phyloP scores from a whole-genome alignment of 2,888 invertebrate genomes.

The Tetheella fluctuosa region DNA sequence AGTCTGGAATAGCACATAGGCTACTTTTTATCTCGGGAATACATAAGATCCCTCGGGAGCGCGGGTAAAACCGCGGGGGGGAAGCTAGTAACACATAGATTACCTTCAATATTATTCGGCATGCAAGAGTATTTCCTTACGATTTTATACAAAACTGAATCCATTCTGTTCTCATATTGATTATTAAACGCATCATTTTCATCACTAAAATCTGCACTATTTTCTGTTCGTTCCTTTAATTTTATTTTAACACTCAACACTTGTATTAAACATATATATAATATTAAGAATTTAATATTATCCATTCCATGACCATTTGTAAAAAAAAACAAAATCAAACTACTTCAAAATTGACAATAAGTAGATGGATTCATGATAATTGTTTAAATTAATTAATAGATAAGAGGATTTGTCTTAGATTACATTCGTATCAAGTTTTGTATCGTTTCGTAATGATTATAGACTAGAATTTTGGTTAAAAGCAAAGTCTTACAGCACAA shows the following conservation, averaged over 20 bases:
- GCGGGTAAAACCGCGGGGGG: no score
- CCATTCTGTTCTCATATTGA: constrained; percentile 26
- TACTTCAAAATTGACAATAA: background rate
- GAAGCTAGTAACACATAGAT: no score
- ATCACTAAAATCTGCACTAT: background rate
- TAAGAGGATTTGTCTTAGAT: background rate
- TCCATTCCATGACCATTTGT: background rate
- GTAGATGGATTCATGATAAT: no score
- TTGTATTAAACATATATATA: background rate
- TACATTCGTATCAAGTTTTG: background rate
- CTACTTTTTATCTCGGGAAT: no score
- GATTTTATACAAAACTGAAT: constrained; percentile 40
- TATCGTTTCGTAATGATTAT: background rate
- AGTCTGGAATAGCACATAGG: no score
- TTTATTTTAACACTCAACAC: background rate
- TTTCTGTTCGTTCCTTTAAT: background rate
- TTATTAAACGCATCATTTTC: constrained; percentile 12
- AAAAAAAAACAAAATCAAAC: background rate
- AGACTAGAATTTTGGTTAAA: no score
- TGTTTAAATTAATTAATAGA: background rate
- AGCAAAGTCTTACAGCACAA: no score
- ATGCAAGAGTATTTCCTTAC: constrained; percentile 51
- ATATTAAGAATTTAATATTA: background rate
- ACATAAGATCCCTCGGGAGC: no score
- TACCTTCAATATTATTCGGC: constrained; percentile 34